A percentile compares a stretch with the other conserved stretches of the same genome.
Evolutionary conservation across 2,797 vertebrate genomes (phyloP).

Genomic region (Sebastes itinus): DNA sequence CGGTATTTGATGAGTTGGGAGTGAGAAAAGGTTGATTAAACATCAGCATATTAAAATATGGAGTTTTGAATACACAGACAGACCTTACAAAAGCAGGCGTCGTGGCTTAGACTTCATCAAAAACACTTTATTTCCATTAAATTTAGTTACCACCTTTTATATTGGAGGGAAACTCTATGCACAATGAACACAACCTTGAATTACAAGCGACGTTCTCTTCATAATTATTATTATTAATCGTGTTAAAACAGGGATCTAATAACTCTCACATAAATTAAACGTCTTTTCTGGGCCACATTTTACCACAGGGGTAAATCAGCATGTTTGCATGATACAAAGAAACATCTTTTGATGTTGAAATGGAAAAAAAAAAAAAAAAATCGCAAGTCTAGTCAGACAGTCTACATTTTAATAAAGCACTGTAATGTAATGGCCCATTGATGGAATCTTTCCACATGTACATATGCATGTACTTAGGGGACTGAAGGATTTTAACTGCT

Average conservation of each 20-base stretch:
- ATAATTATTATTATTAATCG: neutral
- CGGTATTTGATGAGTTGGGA: neutral
- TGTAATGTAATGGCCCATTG: slow-evolving; percentile 9
- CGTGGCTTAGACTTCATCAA: neutral
- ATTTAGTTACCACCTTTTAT: neutral
- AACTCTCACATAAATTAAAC: neutral
- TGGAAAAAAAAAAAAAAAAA: slow-evolving; percentile 3
- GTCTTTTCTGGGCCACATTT: neutral
- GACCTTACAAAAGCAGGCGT: neutral
- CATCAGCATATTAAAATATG: neutral
- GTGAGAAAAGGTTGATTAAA: neutral
- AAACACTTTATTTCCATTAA: neutral
- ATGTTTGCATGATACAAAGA: neutral
- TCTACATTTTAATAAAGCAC: neutral
- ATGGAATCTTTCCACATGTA: slow-evolving; percentile 14
- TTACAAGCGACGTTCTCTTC: neutral
- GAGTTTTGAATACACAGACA: neutral
- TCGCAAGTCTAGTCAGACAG: neutral
- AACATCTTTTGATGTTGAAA: neutral
- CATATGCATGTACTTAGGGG: neutral
- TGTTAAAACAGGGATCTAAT: neutral
- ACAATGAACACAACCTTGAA: neutral
- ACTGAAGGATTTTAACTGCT: slow-evolving; percentile 8
- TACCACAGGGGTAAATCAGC: neutral
- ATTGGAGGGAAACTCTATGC: neutral